These are phyloP conservation scores for Novumbra hubbsi DNA, from an alignment of 2,797 vertebrate genomes.

Conservation along the genomic window DNA sequence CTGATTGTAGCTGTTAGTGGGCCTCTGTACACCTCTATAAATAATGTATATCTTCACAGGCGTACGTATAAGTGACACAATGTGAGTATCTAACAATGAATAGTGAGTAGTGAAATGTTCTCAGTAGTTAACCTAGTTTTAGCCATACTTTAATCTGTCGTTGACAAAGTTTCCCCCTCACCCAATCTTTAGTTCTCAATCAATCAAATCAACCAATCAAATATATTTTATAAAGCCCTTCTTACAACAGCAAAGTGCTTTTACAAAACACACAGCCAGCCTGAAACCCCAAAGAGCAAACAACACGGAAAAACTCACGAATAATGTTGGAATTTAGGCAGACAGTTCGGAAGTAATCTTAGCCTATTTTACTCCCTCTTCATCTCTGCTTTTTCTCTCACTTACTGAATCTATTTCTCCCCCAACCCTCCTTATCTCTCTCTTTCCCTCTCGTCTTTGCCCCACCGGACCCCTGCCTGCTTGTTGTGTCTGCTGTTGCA, in stretches of 20 bases:
- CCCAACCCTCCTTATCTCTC: background rate
- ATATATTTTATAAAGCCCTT: no score
- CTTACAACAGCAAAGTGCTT: no score
- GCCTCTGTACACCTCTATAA: no score
- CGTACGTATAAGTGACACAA: background rate
- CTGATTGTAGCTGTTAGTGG: no score
- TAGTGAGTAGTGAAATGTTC: background rate
- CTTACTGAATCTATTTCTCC: background rate
- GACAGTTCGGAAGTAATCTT: no score
- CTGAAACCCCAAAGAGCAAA: no score
- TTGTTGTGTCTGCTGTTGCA: slow-evolving; percentile 24
- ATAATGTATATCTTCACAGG: no score
- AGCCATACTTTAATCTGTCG: slow-evolving; percentile 21
- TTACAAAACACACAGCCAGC: no score
- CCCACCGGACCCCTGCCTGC: slow-evolving; percentile 16
- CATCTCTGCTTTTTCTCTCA: background rate
- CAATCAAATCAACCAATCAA: no score
- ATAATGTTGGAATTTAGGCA: no score
- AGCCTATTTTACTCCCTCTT: background rate
- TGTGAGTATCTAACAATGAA: background rate
- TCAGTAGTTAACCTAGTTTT: background rate
- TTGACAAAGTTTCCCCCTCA: slow-evolving; percentile 16
- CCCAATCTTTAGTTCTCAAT: slow-evolving; percentile 3
- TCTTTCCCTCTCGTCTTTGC: slow-evolving; percentile 13
- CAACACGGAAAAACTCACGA: no score